phyloP scores from a whole-genome alignment of 2,888 invertebrate species.

The Saturnia japonica region DNA sequence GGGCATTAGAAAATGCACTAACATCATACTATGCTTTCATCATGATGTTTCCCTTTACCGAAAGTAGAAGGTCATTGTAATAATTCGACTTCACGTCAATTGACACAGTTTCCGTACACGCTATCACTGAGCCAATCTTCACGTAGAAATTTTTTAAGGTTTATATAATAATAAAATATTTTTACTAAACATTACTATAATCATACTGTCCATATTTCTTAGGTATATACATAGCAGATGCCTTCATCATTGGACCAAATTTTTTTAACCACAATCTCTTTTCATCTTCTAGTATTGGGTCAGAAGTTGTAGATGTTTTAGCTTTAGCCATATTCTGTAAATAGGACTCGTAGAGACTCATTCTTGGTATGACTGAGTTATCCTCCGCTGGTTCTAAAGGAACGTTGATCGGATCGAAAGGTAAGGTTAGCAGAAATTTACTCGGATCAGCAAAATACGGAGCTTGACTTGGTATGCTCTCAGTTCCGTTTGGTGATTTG shows the following conservation, averaged over 20 bases:
- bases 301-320: conserved; percentile 54
- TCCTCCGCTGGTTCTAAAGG: conserved; percentile 70
- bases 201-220: conserved; percentile 52
- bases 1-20: too few relatives aligned
- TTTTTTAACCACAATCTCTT: conserved; percentile 47
- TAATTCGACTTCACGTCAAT: too few relatives aligned
- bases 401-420: conserved; percentile 67
- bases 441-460: conserved; percentile 48
- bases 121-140: too few relatives aligned
- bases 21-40: too few relatives aligned
- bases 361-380: conserved; percentile 67
- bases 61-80: too few relatives aligned
- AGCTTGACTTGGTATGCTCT: conserved; percentile 30
- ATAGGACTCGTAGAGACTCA: conserved; percentile 74
- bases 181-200: conserved; percentile 34
- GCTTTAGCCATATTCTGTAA: conserved; percentile 54
- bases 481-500: conserved; percentile 39
- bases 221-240: conserved; percentile 38
- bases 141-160: not conserved
- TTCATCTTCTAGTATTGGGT: conserved; percentile 33
- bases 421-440: conserved; percentile 63
- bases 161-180: not conserved
- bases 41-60: too few relatives aligned
- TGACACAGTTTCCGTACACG: too few relatives aligned
- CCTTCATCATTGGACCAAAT: conserved; percentile 45